Evolutionary conservation across 2,113 vertebrate genomes (phyloP), one percentile per base, ranked within the genome.

Genomic region (Centropristis striata): DNA sequence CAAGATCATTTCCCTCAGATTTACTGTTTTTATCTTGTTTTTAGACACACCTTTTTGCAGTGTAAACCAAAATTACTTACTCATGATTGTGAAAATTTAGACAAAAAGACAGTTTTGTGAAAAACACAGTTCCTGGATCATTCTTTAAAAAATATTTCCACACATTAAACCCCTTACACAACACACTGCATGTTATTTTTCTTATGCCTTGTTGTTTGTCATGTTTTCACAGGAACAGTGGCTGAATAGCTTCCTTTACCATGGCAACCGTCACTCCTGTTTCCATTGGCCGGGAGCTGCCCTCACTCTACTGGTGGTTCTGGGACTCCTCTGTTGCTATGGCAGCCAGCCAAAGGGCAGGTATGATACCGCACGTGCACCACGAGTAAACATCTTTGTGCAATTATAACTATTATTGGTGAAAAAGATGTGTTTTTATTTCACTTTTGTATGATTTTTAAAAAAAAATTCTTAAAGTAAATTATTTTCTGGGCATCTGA

Each of bases 201-300:
- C 4, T 72, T 11, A n/a, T 28, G 20, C 50, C 21, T 23, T 44
- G 13, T 53, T 67, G 6, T 74, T 66, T 58, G 50, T 5, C 41
- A 12, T 91, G 42, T 80, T 90, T 83, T 49, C 27, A 36, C 21
- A 99, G 98, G 96, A 97, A 68, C 90, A 88, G 46, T 98, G 97
- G 96, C 86, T 88, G 57, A 94, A 92, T 87, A 97, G 96, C 92
- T 99, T 99, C 85, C 94, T 99, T 75, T 94, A 97, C 92, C 98
- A 99, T 89, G 90, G 94, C 79, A 98, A 98, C 94, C 98, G 98
- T 64, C 96, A 96, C 82, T 99, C 98, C 70, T 98, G 98, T 82
- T 96, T 99, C 88, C 98, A 99, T 81, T 99, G 98, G 98, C 97
- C 97, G 0, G 98, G 97, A 23, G 97, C 96, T 2, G 96, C 96